A percentile compares a stretch with the other conserved stretches of the same genome.
phyloP scores from a whole-genome alignment of 1,140 invertebrate genomes.

The Lucilia cuprina region DNA sequence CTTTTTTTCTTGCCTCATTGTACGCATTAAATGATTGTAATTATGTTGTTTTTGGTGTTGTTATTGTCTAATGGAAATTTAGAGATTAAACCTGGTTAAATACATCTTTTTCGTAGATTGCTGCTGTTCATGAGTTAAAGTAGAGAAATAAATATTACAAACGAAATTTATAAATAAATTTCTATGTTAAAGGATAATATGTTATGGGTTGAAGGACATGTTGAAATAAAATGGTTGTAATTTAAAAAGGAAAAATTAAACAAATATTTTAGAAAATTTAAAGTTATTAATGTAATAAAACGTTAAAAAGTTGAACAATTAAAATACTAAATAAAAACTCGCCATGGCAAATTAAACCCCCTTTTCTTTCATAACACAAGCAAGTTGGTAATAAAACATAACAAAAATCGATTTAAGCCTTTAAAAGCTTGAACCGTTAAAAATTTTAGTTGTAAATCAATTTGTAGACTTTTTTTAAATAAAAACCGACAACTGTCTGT shows the following conservation, averaged over 20 bases:
- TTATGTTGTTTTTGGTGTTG: not conserved
- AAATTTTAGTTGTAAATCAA: not conserved
- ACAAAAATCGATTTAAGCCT: not conserved
- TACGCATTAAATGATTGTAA: constrained; percentile 6
- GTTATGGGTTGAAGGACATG: no score
- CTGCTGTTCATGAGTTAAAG: not conserved
- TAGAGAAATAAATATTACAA: not conserved
- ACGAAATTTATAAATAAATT: not conserved
- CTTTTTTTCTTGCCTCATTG: not conserved
- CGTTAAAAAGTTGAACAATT: no score
- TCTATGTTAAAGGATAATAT: no score
- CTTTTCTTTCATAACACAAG: not conserved
- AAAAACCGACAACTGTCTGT: not conserved
- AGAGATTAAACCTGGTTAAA: constrained; percentile 29
- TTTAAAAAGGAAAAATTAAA: no score
- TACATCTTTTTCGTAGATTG: not conserved
- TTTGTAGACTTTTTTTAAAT: not conserved
- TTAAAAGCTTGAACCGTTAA: not conserved
- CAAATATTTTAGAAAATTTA: no score
- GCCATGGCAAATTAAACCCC: not conserved
- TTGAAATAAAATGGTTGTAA: no score
- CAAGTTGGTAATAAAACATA: not conserved
- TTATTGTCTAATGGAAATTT: constrained; percentile 22
- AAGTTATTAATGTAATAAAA: no score
- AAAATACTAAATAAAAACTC: no score